Evolutionary conservation across 2,797 vertebrate genomes (phyloP).

Genomic region (Philypnodon macrostomus): DNA sequence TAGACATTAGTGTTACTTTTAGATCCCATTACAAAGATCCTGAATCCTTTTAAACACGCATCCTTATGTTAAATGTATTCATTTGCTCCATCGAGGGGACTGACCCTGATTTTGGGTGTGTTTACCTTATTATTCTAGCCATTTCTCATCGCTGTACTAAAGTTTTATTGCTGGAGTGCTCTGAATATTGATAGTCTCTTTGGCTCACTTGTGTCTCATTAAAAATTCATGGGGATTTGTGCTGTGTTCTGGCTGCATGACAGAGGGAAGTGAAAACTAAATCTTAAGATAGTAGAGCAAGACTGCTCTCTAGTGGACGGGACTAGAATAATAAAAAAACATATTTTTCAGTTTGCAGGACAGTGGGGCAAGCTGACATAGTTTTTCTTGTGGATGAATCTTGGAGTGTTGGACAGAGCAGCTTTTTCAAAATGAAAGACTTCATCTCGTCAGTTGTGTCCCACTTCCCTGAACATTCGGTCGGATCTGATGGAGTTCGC

Average conservation of each 20-base stretch:
- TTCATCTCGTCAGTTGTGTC: constrained; percentile 74
- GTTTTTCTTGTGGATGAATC: constrained; percentile 86
- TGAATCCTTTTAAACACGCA: constrained; percentile 34
- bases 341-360: constrained; percentile 77
- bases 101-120: constrained; percentile 61
- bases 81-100: constrained; percentile 41
- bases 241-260: constrained; percentile 42
- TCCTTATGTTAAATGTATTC: constrained; percentile 48
- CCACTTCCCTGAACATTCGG: constrained; percentile 69
- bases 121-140: constrained; percentile 74
- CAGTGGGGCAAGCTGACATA: constrained; percentile 76
- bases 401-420: constrained; percentile 68
- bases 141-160: constrained; percentile 66
- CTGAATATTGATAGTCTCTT: constrained; percentile 75
- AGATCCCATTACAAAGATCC: constrained; percentile 18
- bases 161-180: constrained; percentile 69
- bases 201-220: constrained; percentile 71
- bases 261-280: constrained; percentile 23
- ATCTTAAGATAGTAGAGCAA: constrained; percentile 39
- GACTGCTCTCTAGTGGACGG: constrained; percentile 71
- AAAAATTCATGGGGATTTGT: constrained; percentile 67
- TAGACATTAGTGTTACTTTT: constrained; percentile 17
- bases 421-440: constrained; percentile 75
- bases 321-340: constrained; percentile 9
- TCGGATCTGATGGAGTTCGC: constrained; percentile 79